Conservation (phyloP, 2,797 vertebrate species). For the Microcaecilia unicolor region DNA sequence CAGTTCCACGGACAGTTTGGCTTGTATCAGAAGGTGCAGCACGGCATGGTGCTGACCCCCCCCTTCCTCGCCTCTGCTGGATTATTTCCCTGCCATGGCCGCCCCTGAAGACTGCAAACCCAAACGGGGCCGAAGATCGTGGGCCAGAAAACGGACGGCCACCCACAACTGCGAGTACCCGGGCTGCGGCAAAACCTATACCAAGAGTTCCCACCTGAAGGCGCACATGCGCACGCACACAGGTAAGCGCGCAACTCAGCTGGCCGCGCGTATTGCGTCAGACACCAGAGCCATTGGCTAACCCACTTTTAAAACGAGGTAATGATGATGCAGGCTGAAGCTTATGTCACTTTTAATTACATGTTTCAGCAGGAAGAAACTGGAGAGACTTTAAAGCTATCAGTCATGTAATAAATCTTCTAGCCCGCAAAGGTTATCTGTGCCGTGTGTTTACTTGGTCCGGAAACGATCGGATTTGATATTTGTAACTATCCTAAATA, state of each 20-base stretch:
- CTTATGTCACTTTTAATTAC: too few species aligned
- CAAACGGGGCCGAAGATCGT: slow-evolving; percentile 75
- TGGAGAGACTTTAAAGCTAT: too few species aligned
- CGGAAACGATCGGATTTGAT: too few species aligned
- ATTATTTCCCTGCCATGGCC: slow-evolving; percentile 56
- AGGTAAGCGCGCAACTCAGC: slow-evolving; percentile 52
- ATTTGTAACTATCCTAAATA: too few species aligned
- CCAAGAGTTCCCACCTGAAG: slow-evolving; percentile 88
- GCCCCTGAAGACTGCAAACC: slow-evolving; percentile 59
- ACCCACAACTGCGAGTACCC: slow-evolving; percentile 87
- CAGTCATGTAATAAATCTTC: too few species aligned
- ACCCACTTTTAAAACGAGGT: too few species aligned
- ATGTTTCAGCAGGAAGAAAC: too few species aligned
- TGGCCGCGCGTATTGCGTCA: too few species aligned
- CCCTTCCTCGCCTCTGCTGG: slow-evolving; percentile 77
- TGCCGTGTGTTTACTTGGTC: too few species aligned
- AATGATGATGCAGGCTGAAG: too few species aligned
- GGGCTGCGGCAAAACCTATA: slow-evolving; percentile 87
- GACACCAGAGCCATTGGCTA: too few species aligned
- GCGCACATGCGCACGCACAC: slow-evolving; percentile 90
- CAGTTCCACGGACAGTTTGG: slow-evolving; percentile 71
- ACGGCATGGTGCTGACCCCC: slow-evolving; percentile 73
- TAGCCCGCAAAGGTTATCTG: too few species aligned
- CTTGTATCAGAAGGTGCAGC: slow-evolving; percentile 51
- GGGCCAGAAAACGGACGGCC: slow-evolving; percentile 80